Conservation (phyloP, 2,113 vertebrate genomes). For the Apodemus sylvaticus region DNA sequence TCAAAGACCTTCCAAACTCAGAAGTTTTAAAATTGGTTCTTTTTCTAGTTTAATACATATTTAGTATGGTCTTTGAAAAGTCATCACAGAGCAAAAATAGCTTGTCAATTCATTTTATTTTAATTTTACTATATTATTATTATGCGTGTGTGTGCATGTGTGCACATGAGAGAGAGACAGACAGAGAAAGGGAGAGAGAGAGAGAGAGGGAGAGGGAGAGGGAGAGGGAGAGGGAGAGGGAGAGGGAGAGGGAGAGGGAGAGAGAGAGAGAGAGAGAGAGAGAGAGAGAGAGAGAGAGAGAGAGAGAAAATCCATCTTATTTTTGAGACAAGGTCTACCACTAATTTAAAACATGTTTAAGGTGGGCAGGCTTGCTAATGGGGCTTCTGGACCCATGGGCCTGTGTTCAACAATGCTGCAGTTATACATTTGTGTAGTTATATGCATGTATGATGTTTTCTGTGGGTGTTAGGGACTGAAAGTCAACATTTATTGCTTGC, state of each 20-base stretch:
- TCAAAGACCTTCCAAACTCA: neutral
- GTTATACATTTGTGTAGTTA: too few species aligned
- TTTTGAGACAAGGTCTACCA: neutral
- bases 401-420: neutral
- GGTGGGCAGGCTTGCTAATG: neutral
- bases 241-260: too few species aligned
- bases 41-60: neutral
- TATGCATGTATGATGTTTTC: too few species aligned
- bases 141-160: neutral
- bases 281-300: neutral
- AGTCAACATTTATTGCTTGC: neutral
- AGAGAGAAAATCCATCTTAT: neutral
- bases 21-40: neutral
- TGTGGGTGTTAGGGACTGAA: neutral
- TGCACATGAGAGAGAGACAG: neutral
- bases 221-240: too few species aligned
- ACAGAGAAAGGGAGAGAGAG: too few species aligned
- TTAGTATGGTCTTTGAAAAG: neutral
- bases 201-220: too few species aligned
- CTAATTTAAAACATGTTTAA: neutral
- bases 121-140: neutral
- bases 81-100: neutral
- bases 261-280: neutral
- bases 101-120: neutral
- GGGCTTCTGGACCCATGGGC: neutral